A percentile compares a stretch with the other conserved stretches of the same genome.
phyloP scores from a whole-genome alignment of 2,888 invertebrate species.

The Troilus luridus region DNA sequence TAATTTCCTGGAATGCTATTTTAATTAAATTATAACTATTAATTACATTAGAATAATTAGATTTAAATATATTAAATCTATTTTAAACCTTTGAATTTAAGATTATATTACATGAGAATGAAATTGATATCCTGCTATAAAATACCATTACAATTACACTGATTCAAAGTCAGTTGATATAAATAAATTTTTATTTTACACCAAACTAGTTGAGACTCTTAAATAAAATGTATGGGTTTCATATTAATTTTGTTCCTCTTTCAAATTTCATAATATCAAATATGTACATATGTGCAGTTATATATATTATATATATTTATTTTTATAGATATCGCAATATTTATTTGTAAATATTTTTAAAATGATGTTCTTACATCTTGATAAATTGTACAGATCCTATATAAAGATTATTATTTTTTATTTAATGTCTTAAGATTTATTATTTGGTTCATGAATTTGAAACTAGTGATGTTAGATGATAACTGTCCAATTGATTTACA shows the following conservation, averaged over 20 bases:
- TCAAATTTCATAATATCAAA: constrained; percentile 13
- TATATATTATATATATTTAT: constrained; percentile 39
- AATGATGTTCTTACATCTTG: not conserved
- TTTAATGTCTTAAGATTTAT: constrained; percentile 1
- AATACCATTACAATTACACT: not conserved
- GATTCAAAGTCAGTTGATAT: not conserved
- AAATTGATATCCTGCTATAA: not conserved
- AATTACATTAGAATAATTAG: too few species aligned
- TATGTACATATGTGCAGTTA: constrained; percentile 28
- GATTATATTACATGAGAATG: not conserved
- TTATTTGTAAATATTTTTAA: constrained; percentile 40
- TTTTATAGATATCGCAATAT: constrained; percentile 36
- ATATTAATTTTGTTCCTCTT: constrained; percentile 11
- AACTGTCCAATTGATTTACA: not conserved
- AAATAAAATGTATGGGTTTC: not conserved
- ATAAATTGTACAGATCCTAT: constrained; percentile 19
- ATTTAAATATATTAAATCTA: too few species aligned
- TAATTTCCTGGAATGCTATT: not conserved
- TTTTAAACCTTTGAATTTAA: not conserved
- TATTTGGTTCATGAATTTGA: not conserved
- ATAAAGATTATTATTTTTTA: constrained; percentile 30
- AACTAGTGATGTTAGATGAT: not conserved
- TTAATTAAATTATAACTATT: too few species aligned
- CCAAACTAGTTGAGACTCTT: not conserved
- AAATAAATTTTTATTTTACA: not conserved